phyloP scores from a whole-genome alignment of 2,888 invertebrate species.

The Xanthorhoe spadicearia region DNA sequence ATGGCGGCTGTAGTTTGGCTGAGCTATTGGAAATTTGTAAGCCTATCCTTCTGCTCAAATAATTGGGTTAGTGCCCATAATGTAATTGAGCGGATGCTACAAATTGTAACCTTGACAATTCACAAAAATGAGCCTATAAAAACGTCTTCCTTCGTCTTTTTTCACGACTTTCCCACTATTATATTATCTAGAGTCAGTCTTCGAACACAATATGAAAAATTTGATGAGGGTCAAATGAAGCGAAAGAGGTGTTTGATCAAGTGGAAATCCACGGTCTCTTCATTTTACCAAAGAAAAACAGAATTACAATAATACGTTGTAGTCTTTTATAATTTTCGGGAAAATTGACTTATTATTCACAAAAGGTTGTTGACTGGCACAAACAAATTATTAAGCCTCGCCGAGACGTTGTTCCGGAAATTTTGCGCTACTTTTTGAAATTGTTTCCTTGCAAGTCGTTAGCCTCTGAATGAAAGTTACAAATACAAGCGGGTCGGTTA shows the following conservation, averaged over 20 bases:
- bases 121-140: neutral
- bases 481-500: slow-evolving; percentile 42
- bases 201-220: slow-evolving; percentile 17
- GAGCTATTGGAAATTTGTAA: no score
- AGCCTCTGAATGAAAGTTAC: slow-evolving; percentile 28
- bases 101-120: neutral
- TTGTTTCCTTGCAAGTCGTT: slow-evolving; percentile 33
- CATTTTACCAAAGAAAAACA: neutral
- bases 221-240: slow-evolving; percentile 19
- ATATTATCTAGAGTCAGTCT: slow-evolving; percentile 9
- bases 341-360: slow-evolving; percentile 10
- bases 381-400: slow-evolving; percentile 16
- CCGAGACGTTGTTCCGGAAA: slow-evolving; percentile 4
- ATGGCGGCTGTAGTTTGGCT: no score
- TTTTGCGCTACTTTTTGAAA: slow-evolving; percentile 23
- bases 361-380: slow-evolving; percentile 16
- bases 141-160: neutral
- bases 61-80: neutral
- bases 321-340: slow-evolving; percentile 3
- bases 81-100: neutral
- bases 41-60: no score
- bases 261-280: slow-evolving; percentile 14
- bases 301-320: neutral
- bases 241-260: slow-evolving; percentile 17
- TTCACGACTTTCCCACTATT: slow-evolving; percentile 2